phyloP scores from a whole-genome alignment of 30 jellyfish, hydroid and myxozoan genomes.

The Aurelia coerulea region DNA sequence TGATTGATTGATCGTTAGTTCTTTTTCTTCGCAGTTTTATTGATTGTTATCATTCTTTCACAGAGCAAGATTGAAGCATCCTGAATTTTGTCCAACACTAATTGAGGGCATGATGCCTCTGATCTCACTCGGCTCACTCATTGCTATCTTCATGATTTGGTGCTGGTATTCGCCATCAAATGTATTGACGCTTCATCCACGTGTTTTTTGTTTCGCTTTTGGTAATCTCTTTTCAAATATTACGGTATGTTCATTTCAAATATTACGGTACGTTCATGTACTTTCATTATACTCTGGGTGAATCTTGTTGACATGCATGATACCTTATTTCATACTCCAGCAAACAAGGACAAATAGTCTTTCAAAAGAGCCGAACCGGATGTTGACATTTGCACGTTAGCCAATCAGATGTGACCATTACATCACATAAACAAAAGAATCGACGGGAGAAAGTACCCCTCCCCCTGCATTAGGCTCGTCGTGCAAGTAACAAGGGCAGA shows the following conservation, averaged over 20 bases:
- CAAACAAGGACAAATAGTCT: too few species aligned
- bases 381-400: too few species aligned
- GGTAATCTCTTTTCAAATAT: slow-evolving; percentile 86
- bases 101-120: slow-evolving; percentile 92
- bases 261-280: slow-evolving; percentile 70
- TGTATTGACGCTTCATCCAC: slow-evolving; percentile 45
- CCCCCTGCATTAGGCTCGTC: too few species aligned
- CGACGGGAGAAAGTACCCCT: too few species aligned
- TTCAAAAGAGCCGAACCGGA: too few species aligned
- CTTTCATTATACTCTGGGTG: not conserved
- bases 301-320: too few species aligned
- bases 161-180: slow-evolving; percentile 57
- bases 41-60: not conserved
- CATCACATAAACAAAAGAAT: too few species aligned
- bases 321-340: too few species aligned
- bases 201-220: slow-evolving; percentile 64
- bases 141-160: slow-evolving; percentile 49
- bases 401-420: too few species aligned
- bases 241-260: slow-evolving; percentile 76
- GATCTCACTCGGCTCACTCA: slow-evolving; percentile 26
- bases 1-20: too few species aligned
- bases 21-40: not conserved
- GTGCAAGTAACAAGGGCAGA: too few species aligned
- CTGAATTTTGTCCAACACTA: slow-evolving; percentile 73
- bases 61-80: slow-evolving; percentile 77